Evolutionary conservation across 2,113 vertebrate genomes (phyloP), one percentile per base, ranked within the genome.

Genomic region (Corythoichthys haematopterus): DNA sequence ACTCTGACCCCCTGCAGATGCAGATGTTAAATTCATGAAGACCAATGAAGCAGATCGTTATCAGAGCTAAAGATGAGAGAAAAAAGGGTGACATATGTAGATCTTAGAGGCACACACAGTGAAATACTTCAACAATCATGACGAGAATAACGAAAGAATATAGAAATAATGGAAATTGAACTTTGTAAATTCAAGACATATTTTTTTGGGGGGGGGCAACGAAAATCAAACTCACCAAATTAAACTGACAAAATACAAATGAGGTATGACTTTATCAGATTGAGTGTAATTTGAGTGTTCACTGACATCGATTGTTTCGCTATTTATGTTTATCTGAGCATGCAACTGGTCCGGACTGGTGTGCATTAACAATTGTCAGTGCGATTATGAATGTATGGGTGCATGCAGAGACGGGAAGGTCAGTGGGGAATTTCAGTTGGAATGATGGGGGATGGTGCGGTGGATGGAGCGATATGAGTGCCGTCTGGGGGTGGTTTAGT

Each of bases 11-110:
- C 59, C 66, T 14, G 69, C 70, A 81, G 79, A 73, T 82, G 14
- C 14, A 28, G 64, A 81, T 85, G 77, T 76, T 78, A 80, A 73
- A 87, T 84, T 85, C 82, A 85, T 83, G 78, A 85, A 66, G 15
- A 15, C 2, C 38, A 61, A 80, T 72, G 62, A 81, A 78, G 69
- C 6, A 52, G 75, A 77, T 85, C 14, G 35, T 78, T 67, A 80
- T 82, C 79, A 67, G 57, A 69, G 65, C 47, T 36, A 2, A 64
- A 72, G 57, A 84, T 73, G 70, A 79, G 77, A 75, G 65, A 15
- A 79, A 46, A 28, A 35, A 36, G 10, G 2, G 13, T 6, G 4
- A 15, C 6, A 43, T 43, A 7, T 15, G 28, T 63, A 36, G 68
- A 69, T 35, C n/a, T 3, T 11, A 59, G 72, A 78, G 71, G 46